Percentiles rank a stretch among this genome's conserved stretches.
Evolutionary conservation across 2,113 vertebrate species (phyloP).

Genomic region (Hyla sarda): DNA sequence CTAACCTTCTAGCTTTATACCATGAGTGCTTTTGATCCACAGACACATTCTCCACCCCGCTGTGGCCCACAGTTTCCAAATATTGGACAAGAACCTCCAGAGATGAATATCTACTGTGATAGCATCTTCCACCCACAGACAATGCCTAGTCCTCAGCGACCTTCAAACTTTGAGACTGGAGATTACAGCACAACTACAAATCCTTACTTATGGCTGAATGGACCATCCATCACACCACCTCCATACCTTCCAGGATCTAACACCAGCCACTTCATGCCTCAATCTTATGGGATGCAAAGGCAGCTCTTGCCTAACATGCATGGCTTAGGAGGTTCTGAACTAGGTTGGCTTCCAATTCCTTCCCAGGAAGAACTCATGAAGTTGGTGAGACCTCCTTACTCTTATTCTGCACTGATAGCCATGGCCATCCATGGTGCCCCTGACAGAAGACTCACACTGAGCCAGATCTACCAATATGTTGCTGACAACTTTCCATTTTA

Average conservation of each 20-base stretch:
- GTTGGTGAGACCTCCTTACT: slow-evolving; percentile 94
- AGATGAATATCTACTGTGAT: slow-evolving; percentile 93
- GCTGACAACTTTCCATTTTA: slow-evolving; percentile 99
- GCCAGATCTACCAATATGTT: slow-evolving; percentile 98
- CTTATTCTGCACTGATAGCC: slow-evolving; percentile 97
- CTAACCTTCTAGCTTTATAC: slow-evolving; percentile 63
- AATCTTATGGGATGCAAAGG: slow-evolving; percentile 92
- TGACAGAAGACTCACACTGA: slow-evolving; percentile 91
- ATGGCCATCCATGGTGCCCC: slow-evolving; percentile 98
- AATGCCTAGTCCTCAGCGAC: slow-evolving; percentile 89
- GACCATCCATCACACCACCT: slow-evolving; percentile 84
- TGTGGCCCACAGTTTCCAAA: slow-evolving; percentile 96
- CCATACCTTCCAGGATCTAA: slow-evolving; percentile 84
- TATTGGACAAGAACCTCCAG: slow-evolving; percentile 93
- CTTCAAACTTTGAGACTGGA: slow-evolving; percentile 84
- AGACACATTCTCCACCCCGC: slow-evolving; percentile 85
- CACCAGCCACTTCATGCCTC: slow-evolving; percentile 84
- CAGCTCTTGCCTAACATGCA: slow-evolving; percentile 84
- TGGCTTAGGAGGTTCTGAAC: slow-evolving; percentile 80
- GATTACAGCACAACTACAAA: slow-evolving; percentile 87
- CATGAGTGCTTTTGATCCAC: slow-evolving; percentile 93
- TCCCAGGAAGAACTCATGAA: slow-evolving; percentile 99
- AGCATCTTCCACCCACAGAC: slow-evolving; percentile 93
- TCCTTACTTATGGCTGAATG: slow-evolving; percentile 95
- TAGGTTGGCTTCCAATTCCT: slow-evolving; percentile 94